Evolutionary conservation across 2,888 invertebrate genomes (phyloP).

Genomic region (Oligia latruncula): DNA sequence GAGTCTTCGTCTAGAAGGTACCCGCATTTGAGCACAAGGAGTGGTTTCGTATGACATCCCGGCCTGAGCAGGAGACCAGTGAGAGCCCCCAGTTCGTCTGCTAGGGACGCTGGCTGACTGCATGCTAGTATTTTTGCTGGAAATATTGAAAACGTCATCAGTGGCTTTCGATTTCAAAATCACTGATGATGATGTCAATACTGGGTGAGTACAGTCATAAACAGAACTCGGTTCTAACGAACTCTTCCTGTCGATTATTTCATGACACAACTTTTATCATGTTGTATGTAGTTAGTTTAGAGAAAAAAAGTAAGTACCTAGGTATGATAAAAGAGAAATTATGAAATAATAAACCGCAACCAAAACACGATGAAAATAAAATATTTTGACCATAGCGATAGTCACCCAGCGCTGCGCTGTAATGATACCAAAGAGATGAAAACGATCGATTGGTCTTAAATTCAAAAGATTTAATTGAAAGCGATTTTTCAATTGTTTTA

Average conservation of each 20-base stretch:
- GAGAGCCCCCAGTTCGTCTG: constrained; percentile 92
- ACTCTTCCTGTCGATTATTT: background rate
- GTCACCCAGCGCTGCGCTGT: background rate
- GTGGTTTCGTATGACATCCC: constrained; percentile 87
- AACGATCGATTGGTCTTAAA: background rate
- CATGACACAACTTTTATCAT: background rate
- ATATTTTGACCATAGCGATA: too few relatives aligned
- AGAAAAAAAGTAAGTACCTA: background rate
- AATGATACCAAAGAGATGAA: background rate
- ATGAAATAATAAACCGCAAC: background rate
- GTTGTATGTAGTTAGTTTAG: background rate
- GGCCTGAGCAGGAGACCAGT: constrained; percentile 82
- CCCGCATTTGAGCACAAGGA: constrained; percentile 93
- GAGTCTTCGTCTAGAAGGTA: constrained; percentile 95
- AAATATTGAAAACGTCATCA: constrained; percentile 68
- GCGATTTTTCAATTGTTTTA: background rate
- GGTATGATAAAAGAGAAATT: background rate
- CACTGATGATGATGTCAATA: constrained; percentile 39
- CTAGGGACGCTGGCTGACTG: constrained; percentile 91
- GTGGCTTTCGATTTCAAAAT: constrained; percentile 39
- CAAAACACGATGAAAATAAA: background rate
- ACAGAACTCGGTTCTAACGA: background rate
- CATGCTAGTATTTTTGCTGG: constrained; percentile 92
- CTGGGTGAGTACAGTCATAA: background rate
- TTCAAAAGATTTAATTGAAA: background rate